Base-by-base conservation (phyloP, 2,888 invertebrate genomes). In the Griposia aprilina region DNA sequence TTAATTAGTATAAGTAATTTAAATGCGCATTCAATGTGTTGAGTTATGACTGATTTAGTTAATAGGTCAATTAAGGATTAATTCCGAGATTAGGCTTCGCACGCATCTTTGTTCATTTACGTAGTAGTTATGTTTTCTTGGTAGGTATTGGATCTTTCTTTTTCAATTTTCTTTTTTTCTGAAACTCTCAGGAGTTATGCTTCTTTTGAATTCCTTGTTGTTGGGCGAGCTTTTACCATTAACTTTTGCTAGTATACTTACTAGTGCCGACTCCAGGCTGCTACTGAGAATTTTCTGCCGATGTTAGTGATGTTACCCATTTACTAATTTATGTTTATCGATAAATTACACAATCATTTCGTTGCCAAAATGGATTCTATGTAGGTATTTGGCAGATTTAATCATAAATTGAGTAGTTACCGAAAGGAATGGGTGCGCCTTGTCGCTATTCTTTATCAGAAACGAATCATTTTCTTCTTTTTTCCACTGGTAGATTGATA, bases 1-100 rank as follows among this genome's bases (percentile, higher is more conserved):
- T 84, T 88, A 89, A 88, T 89, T 88, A 88, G 76, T 74, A 36
- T 74, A 81, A 83, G 85, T 79, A 83, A 83, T 85, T 88, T 84
- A 87, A 85, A 87, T 78, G 80, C 71, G 71, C 81, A 76, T 78
- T 86, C 69, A 80, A 80, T 80, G 78, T 80, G 80, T 84, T 84
- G 84, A 84, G 73, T 84, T 80, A 84, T 72, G 87, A 84, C 70
- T 79, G 84, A 79, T 84, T 84, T 76, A 57, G 72, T 76, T 84
- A 84, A 87, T 87, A 76, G 75, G 80, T 87, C 80, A 87, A 87
- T 87, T 87, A 70, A 30, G 84, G 67, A 84, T 84, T 69, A 0
- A 48, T 84, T 79, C 55, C 26, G 60, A 65, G 66, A 80, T 62
- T 72, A 62, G 60, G 23, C 57, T 79, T 78, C 26, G 23, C 87